Percentiles rank a stretch among this genome's conserved stretches.
phyloP scores from a whole-genome alignment of 2,888 invertebrate genomes.

The Antheraea yamamai region DNA sequence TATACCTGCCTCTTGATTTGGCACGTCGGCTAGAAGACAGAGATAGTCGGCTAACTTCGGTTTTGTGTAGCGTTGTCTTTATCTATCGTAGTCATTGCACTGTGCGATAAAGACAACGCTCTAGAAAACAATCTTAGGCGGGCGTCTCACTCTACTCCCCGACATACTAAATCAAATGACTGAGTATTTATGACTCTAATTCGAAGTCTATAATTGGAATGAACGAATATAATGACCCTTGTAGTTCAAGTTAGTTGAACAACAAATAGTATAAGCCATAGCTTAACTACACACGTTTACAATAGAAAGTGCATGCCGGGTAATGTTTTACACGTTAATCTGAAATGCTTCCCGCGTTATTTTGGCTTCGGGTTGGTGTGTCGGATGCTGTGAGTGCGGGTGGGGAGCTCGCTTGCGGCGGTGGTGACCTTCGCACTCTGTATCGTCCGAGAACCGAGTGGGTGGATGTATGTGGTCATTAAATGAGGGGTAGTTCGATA shows the following conservation, averaged over 20 bases:
- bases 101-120: no score
- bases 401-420: conserved; percentile 68
- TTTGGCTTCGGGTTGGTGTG: conserved; percentile 67
- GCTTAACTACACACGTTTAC: conserved; percentile 4
- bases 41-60: no score
- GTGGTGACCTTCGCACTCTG: conserved; percentile 81
- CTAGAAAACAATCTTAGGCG: no score
- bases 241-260: neutral
- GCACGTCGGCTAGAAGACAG: no score
- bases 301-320: conserved; percentile 32
- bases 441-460: conserved; percentile 91
- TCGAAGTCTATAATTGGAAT: neutral
- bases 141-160: no score
- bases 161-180: no score
- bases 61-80: no score
- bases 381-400: conserved; percentile 39
- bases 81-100: no score
- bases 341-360: conserved; percentile 88
- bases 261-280: neutral
- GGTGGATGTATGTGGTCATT: conserved; percentile 93
- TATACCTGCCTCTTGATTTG: no score
- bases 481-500: conserved; percentile 90
- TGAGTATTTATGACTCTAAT: no score
- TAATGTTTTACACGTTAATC: conserved; percentile 85
- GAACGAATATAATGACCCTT: no score